These are phyloP conservation scores for Lordiphosa andalusiaca DNA, from an alignment of 2,888 invertebrate genomes.

Conservation along the genomic window DNA sequence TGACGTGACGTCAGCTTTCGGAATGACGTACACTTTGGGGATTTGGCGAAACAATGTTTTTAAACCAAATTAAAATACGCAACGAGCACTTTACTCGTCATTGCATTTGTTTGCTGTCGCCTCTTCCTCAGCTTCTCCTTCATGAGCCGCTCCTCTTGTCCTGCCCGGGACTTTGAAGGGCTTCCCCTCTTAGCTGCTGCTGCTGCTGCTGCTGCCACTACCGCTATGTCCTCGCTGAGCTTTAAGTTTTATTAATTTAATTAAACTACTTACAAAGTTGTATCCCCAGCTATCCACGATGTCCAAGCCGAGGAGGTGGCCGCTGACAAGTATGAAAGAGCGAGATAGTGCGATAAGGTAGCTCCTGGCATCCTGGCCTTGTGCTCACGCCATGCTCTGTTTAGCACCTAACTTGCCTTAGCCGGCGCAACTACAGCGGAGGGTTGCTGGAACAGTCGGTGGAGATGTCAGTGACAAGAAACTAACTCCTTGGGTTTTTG, in stretches of 20 bases:
- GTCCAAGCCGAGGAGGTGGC: conserved; percentile 22
- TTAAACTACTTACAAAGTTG: conserved; percentile 74
- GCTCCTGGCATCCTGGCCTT: not conserved
- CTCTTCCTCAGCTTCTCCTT: conserved; percentile 22
- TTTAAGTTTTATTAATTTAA: conserved; percentile 75
- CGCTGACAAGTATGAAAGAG: conserved; percentile 29
- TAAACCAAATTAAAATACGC: conserved; percentile 72
- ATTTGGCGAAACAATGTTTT: conserved; percentile 73
- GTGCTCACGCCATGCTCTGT: conserved; percentile 56
- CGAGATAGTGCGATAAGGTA: conserved; percentile 2
- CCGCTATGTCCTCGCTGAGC: conserved; percentile 37
- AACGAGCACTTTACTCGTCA: conserved; percentile 72
- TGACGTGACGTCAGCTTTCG: conserved; percentile 67
- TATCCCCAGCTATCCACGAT: conserved; percentile 56
- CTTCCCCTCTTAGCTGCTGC: conserved; percentile 42
- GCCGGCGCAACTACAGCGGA: conserved; percentile 14
- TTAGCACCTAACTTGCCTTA: conserved; percentile 68
- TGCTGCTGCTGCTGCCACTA: conserved; percentile 10
- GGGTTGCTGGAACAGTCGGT: too few species aligned
- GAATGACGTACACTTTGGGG: conserved; percentile 69
- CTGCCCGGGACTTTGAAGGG: conserved; percentile 44
- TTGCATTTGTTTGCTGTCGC: conserved; percentile 60
- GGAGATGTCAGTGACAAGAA: too few species aligned
- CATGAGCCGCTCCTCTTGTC: conserved; percentile 26
- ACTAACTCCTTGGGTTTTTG: too few species aligned